phyloP scores from a whole-genome alignment of 2,113 vertebrate genomes.

The Mionectes macconnelli region DNA sequence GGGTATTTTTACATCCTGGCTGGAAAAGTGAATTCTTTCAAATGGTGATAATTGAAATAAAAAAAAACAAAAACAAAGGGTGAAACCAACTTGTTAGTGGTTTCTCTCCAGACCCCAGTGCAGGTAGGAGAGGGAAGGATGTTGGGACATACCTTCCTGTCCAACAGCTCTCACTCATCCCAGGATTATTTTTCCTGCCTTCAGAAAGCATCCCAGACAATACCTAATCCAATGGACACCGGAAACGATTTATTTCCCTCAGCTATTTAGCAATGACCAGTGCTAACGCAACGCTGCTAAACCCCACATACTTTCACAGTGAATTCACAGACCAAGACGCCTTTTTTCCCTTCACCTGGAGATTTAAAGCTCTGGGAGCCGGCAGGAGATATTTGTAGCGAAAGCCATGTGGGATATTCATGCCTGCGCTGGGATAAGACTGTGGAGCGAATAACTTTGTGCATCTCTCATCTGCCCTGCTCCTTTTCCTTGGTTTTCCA shows the following conservation, averaged over 20 bases:
- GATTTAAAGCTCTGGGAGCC: not conserved
- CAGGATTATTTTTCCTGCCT: not conserved
- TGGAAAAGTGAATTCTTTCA: not conserved
- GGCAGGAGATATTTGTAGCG: not conserved
- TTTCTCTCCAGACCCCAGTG: not conserved
- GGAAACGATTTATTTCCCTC: slow-evolving; percentile 7
- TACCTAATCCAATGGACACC: not conserved
- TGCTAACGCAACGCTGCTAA: not conserved
- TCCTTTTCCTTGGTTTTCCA: not conserved
- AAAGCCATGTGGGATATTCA: not conserved
- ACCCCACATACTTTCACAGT: not conserved
- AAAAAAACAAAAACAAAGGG: not conserved
- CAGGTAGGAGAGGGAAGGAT: not conserved
- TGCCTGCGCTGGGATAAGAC: not conserved
- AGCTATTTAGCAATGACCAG: not conserved
- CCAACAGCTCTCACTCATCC: not conserved
- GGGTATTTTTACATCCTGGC: slow-evolving; percentile 10
- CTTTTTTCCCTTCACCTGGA: slow-evolving; percentile 10
- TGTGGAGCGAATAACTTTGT: not conserved
- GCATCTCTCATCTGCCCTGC: not conserved
- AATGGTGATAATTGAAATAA: not conserved
- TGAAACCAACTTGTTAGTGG: not conserved
- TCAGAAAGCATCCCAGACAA: slow-evolving; percentile 5
- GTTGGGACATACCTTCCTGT: not conserved
- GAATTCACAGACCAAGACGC: not conserved